Percentiles rank a stretch among this genome's conserved stretches.
Evolutionary conservation across 2,888 invertebrate genomes (phyloP).

Genomic region (Candidula unifasciata): DNA sequence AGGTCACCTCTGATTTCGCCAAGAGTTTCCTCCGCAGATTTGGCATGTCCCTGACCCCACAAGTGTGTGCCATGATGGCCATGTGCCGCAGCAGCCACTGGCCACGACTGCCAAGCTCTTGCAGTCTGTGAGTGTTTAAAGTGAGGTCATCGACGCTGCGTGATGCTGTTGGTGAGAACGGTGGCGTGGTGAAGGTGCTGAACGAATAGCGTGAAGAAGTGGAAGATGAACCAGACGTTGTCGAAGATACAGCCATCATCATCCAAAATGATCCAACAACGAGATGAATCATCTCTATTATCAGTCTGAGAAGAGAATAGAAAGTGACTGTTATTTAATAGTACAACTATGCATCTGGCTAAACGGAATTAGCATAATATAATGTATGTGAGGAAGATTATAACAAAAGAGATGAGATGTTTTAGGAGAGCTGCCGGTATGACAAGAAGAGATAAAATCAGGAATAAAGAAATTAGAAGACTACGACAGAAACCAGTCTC

Average conservation of each 20-base stretch:
- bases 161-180: not conserved
- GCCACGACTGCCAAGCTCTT: conserved; percentile 57
- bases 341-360: too few relatives aligned
- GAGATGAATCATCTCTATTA: conserved; percentile 4
- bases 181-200: conserved; percentile 8
- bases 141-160: conserved; percentile 50
- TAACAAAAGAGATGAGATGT: too few relatives aligned
- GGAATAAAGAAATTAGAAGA: too few relatives aligned
- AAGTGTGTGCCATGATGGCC: conserved; percentile 68
- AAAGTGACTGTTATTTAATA: not conserved
- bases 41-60: conserved; percentile 69
- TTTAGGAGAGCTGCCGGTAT: too few relatives aligned
- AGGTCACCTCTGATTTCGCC: conserved; percentile 66
- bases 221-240: not conserved
- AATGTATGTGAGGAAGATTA: too few relatives aligned
- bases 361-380: too few relatives aligned
- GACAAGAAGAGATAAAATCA: too few relatives aligned
- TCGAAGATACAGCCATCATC: conserved; percentile 4
- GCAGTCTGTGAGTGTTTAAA: conserved; percentile 54
- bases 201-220: not conserved
- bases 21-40: conserved; percentile 65
- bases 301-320: conserved; percentile 21
- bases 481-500: too few relatives aligned
- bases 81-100: conserved; percentile 61
- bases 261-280: conserved; percentile 13